Conservation (phyloP, 2,113 vertebrate species). For the human (Homo sapiens) region GRCh38 chr3:158055501-158056000, state of each 20-base stretch:
- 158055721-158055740: not conserved
- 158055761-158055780: not conserved
- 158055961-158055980: slow-evolving; percentile 41
- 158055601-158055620: no score
- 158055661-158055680: no score
- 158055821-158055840: not conserved
- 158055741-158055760: not conserved
- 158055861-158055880: slow-evolving; percentile 10
- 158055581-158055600: no score
- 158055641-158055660: no score
- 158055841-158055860: not conserved
- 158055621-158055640: no score
- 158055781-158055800: not conserved
- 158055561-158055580: no score
- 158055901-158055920: not conserved
- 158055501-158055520: no score
- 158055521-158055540: no score
- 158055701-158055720: not conserved
- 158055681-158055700: slow-evolving; percentile 1
- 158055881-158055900: not conserved
- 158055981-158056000: not conserved
- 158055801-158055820: not conserved
- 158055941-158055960: slow-evolving; percentile 19
- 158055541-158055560: no score
- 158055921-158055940: not conserved